These are phyloP conservation scores for Galeruca laticollis DNA, from an alignment of 2,888 invertebrate species.

Conservation along the genomic window DNA sequence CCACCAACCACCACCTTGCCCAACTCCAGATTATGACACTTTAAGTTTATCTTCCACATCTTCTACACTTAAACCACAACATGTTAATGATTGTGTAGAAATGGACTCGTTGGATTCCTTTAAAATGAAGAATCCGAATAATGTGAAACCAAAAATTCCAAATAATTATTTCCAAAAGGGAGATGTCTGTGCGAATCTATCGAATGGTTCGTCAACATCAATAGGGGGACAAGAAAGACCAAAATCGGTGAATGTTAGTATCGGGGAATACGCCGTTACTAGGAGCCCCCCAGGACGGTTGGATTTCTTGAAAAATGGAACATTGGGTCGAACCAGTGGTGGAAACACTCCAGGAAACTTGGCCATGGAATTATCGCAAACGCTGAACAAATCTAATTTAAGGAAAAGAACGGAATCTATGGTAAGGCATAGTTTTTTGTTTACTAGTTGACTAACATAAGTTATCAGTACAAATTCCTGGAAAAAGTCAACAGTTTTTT, in stretches of 20 bases:
- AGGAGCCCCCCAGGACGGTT: slow-evolving; percentile 78
- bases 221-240: slow-evolving; percentile 60
- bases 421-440: no score
- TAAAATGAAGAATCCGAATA: slow-evolving; percentile 75
- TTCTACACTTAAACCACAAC: slow-evolving; percentile 46
- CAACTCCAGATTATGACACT: slow-evolving; percentile 71
- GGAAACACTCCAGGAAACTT: slow-evolving; percentile 64
- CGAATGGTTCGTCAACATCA: slow-evolving; percentile 52
- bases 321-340: slow-evolving; percentile 51
- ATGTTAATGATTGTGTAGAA: slow-evolving; percentile 73
- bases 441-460: no score
- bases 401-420: slow-evolving; percentile 78
- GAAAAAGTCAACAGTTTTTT: not conserved
- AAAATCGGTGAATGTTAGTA: slow-evolving; percentile 76
- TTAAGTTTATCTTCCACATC: slow-evolving; percentile 62
- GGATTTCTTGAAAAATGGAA: slow-evolving; percentile 73
- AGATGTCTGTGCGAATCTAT: slow-evolving; percentile 52
- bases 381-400: slow-evolving; percentile 82
- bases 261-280: slow-evolving; percentile 75
- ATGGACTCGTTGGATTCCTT: slow-evolving; percentile 83
- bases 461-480: no score
- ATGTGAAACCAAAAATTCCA: slow-evolving; percentile 75
- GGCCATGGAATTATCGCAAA: slow-evolving; percentile 80
- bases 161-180: slow-evolving; percentile 74
- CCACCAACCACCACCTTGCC: slow-evolving; percentile 67